A percentile compares a stretch with the other conserved stretches of the same genome.
Conservation (phyloP, 1,140 invertebrate genomes). For the Metopolophium dirhodum region DNA sequence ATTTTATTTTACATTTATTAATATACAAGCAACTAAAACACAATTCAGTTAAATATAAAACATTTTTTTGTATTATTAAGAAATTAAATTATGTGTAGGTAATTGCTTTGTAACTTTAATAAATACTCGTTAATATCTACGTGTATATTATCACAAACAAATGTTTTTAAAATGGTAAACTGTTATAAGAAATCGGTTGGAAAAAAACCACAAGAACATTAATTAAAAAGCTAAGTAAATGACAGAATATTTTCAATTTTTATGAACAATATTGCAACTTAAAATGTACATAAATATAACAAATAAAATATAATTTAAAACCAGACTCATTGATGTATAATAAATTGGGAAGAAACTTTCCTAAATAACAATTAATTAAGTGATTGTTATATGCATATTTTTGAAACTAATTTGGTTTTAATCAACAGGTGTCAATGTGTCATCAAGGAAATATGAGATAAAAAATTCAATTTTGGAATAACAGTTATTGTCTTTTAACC, state of each 20-base stretch:
- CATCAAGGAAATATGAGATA: not conserved
- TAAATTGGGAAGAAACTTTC: not conserved
- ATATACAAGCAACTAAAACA: not conserved
- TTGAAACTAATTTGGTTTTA: not conserved
- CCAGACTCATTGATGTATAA: not conserved
- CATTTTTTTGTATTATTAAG: not conserved
- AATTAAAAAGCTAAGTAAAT: not conserved
- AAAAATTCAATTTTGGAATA: not conserved
- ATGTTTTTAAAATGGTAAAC: not conserved
- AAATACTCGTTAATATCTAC: not conserved
- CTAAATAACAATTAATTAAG: not conserved
- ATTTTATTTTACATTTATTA: not conserved
- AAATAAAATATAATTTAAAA: not conserved
- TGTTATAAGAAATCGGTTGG: not conserved
- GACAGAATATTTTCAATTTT: not conserved
- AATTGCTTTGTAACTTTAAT: not conserved
- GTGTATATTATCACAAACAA: not conserved
- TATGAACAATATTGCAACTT: not conserved
- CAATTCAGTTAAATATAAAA: not conserved
- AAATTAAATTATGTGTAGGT: not conserved
- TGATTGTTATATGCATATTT: not conserved
- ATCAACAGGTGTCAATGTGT: not conserved
- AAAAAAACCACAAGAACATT: not conserved
- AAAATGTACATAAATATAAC: not conserved
- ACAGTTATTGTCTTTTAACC: not conserved